Evolutionary conservation across 2,888 invertebrate species (phyloP).

Genomic region (Andricus curvator): DNA sequence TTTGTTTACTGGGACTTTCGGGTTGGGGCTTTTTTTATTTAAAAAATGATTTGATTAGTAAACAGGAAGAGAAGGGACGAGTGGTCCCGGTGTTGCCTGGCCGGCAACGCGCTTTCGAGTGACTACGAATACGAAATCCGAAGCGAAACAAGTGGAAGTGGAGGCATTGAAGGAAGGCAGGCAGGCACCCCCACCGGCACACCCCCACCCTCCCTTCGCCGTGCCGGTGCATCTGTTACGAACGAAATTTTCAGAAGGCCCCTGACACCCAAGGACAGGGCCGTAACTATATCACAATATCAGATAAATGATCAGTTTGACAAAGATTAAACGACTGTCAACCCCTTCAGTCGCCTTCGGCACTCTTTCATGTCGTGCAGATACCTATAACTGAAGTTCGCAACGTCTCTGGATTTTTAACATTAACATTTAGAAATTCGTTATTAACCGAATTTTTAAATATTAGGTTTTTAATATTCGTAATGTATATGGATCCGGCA

Average conservation of each 20-base stretch:
- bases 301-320: constrained; percentile 9
- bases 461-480: too few relatives aligned
- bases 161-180: constrained; percentile 22
- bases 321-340: constrained; percentile 15
- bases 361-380: not conserved
- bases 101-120: constrained; percentile 74
- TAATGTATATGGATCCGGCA: too few relatives aligned
- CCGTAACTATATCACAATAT: constrained; percentile 1
- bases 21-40: not conserved
- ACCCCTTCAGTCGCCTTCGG: not conserved
- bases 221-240: constrained; percentile 39
- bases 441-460: too few relatives aligned
- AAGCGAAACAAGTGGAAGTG: constrained; percentile 68
- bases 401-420: too few relatives aligned
- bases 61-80: constrained; percentile 5
- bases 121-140: constrained; percentile 64
- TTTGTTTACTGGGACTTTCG: not conserved
- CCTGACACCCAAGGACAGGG: not conserved
- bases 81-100: constrained; percentile 67
- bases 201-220: constrained; percentile 60
- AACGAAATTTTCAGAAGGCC: constrained; percentile 33
- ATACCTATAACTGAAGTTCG: too few relatives aligned
- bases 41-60: not conserved
- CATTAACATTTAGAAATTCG: too few relatives aligned
- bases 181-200: constrained; percentile 63